Percentiles rank a stretch among this genome's conserved stretches.
Evolutionary conservation across 2,888 invertebrate genomes (phyloP).

Genomic region (Drosophila gaucha): DNA sequence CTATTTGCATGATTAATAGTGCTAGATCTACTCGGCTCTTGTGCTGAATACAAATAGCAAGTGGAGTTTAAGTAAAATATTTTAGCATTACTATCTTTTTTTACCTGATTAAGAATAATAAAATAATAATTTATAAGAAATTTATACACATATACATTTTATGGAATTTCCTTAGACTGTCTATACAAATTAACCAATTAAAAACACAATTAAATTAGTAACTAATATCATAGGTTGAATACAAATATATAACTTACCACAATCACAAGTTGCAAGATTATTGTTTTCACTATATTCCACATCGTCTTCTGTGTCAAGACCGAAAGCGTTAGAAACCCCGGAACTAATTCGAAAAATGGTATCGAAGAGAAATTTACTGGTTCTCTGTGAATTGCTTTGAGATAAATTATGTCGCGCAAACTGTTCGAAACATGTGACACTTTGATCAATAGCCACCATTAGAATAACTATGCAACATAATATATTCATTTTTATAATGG

Average conservation of each 20-base stretch:
- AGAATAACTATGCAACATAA: constrained; percentile 61
- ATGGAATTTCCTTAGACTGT: no score
- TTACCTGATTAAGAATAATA: no score
- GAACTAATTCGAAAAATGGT: constrained; percentile 89
- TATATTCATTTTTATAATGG: constrained; percentile 61
- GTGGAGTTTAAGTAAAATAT: no score
- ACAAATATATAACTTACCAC: constrained; percentile 86
- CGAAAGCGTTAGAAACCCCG: constrained; percentile 83
- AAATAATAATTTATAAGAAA: no score
- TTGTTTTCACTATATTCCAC: constrained; percentile 87
- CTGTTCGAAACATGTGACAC: constrained; percentile 53
- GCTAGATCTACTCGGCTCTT: no score
- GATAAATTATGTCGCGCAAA: constrained; percentile 34
- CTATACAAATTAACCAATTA: no score
- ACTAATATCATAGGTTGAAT: neutral
- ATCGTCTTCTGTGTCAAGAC: constrained; percentile 86
- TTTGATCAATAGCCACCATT: constrained; percentile 55
- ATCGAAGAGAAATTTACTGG: constrained; percentile 90
- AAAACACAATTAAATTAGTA: no score
- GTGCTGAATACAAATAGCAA: no score
- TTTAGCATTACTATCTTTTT: no score
- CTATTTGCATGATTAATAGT: no score
- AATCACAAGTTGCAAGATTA: constrained; percentile 89
- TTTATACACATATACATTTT: no score
- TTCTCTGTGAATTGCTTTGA: constrained; percentile 84